phyloP scores from a whole-genome alignment of 2,113 vertebrate species.

The Amia ocellicauda region DNA sequence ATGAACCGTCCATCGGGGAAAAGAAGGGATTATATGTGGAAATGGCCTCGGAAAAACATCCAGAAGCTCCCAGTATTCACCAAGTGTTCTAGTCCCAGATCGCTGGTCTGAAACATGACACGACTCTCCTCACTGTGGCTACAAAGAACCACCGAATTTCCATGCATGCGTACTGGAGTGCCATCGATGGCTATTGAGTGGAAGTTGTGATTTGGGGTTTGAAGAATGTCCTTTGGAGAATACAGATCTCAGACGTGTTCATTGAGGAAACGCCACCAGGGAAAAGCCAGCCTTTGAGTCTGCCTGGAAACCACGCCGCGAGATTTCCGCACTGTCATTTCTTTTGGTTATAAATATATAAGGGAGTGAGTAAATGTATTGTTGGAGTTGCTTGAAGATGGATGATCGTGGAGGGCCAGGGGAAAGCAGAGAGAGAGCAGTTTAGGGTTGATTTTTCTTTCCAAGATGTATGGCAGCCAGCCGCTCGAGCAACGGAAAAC shows the following conservation, averaged over 20 bases:
- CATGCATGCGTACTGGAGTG: too few relatives aligned
- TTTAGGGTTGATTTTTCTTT: constrained; percentile 30
- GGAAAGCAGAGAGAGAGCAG: constrained; percentile 17
- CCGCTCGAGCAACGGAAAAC: constrained; percentile 61
- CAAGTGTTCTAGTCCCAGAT: constrained; percentile 51
- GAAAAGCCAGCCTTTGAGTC: neutral
- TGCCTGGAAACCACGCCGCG: constrained; percentile 29
- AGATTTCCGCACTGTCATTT: constrained; percentile 11
- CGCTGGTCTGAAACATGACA: constrained; percentile 29
- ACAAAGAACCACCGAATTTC: constrained; percentile 23
- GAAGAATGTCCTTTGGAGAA: neutral
- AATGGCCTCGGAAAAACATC: constrained; percentile 49
- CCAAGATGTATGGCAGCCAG: constrained; percentile 58
- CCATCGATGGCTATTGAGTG: neutral
- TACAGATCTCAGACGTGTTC: neutral
- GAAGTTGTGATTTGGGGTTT: neutral
- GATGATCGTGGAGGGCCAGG: constrained; percentile 51
- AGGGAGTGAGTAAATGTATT: constrained; percentile 54
- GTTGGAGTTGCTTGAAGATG: constrained; percentile 49
- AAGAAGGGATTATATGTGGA: constrained; percentile 43
- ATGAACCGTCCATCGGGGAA: constrained; percentile 23
- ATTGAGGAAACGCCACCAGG: neutral
- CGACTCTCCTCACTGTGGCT: constrained; percentile 31
- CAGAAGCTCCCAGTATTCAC: constrained; percentile 54
- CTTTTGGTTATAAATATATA: too few relatives aligned